These are phyloP conservation scores for Sternarchorhynchus goeldii DNA, from an alignment of 2,797 vertebrate species.

Conservation along the genomic window DNA sequence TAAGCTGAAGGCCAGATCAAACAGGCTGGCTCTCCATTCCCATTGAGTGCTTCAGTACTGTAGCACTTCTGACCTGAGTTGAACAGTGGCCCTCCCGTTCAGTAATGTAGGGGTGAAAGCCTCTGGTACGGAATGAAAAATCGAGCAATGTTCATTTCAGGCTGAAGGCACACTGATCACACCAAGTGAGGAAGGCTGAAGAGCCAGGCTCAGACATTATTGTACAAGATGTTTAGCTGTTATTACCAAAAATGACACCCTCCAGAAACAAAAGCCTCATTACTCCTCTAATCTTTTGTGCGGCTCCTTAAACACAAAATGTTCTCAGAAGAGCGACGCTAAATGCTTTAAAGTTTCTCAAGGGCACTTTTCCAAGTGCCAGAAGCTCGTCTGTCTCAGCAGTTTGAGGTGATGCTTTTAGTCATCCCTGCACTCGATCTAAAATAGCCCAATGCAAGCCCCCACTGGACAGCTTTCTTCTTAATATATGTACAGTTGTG, in stretches of 20 bases:
- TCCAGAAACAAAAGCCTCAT: conserved; percentile 12
- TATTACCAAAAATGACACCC: not conserved
- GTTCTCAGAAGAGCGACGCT: not conserved
- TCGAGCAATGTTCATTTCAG: not conserved
- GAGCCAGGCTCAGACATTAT: not conserved
- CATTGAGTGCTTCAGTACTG: no score
- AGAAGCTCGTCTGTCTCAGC: not conserved
- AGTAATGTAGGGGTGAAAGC: no score
- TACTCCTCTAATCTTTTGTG: not conserved
- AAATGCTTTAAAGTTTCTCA: not conserved
- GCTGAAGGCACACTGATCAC: not conserved
- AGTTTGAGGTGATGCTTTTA: not conserved
- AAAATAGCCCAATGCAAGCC: not conserved
- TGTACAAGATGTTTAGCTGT: conserved; percentile 1
- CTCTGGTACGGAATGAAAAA: no score
- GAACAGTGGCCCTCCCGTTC: no score
- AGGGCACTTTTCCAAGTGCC: not conserved
- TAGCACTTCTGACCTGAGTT: no score
- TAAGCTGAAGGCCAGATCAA: no score
- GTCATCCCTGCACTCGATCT: not conserved
- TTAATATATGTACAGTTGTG: not conserved
- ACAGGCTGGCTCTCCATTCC: no score
- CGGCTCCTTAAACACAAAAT: conserved; percentile 1
- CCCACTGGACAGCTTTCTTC: no score
- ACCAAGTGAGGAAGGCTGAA: not conserved